These are phyloP conservation scores for Tetropium fuscum DNA, from an alignment of 2,888 invertebrate species.

Conservation along the genomic window DNA sequence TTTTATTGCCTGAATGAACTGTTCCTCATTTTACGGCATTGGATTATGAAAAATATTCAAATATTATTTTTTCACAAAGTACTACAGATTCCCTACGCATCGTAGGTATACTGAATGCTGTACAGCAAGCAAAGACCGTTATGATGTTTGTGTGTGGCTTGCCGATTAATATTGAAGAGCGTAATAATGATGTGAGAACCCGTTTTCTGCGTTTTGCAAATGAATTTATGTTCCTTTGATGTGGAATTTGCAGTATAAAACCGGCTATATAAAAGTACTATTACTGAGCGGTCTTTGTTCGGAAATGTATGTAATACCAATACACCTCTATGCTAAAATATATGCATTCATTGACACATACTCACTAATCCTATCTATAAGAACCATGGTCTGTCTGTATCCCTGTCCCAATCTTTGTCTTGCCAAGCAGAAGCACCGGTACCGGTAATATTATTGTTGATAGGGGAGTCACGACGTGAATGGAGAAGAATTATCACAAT, in stretches of 20 bases:
- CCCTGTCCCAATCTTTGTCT: conserved; percentile 7
- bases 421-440: conserved; percentile 18
- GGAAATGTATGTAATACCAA: neutral
- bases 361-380: conserved; percentile 1
- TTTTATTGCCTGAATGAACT: no score
- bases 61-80: no score
- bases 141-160: no score
- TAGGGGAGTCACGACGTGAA: neutral
- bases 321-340: no score
- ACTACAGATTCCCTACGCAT: no score
- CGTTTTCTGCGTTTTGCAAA: conserved; percentile 41
- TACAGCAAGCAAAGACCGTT: no score
- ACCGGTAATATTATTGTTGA: conserved; percentile 2
- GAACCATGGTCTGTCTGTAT: conserved; percentile 11
- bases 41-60: no score
- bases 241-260: conserved; percentile 34
- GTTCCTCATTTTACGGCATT: no score
- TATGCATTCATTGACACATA: no score
- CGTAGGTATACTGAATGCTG: no score
- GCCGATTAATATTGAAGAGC: conserved; percentile 20
- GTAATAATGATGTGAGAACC: conserved; percentile 37
- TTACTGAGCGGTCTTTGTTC: conserved; percentile 28
- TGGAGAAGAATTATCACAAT: conserved; percentile 15
- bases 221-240: conserved; percentile 42
- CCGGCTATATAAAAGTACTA: conserved; percentile 33